Percentiles rank a stretch among this genome's conserved stretches.
Conservation (phyloP, 2,113 vertebrate genomes). For the Tamias sibiricus region DNA sequence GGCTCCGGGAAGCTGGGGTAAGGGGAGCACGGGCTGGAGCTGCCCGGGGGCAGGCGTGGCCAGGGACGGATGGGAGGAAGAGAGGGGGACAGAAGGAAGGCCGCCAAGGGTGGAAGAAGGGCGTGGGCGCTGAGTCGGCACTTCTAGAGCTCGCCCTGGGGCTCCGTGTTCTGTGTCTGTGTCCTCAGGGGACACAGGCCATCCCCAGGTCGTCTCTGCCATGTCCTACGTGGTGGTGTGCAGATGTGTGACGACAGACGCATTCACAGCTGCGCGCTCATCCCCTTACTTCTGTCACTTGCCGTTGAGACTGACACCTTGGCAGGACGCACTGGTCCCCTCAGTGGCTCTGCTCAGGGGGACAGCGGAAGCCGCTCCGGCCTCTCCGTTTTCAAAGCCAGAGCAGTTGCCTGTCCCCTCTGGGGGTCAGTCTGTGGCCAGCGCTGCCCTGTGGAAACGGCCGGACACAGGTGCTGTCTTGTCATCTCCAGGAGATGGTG, state of each 20-base stretch:
- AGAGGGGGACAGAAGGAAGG: neutral
- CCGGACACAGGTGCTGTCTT: neutral
- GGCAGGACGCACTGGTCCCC: rapidly evolving
- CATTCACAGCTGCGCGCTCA: rapidly evolving
- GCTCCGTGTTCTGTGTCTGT: too few species aligned
- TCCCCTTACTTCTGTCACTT: neutral
- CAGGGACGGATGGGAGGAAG: neutral
- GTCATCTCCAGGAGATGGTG: too few species aligned
- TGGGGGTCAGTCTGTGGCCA: too few species aligned
- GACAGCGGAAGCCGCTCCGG: too few species aligned
- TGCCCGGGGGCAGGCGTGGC: too few species aligned
- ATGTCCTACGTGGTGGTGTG: neutral
- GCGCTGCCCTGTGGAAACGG: neutral
- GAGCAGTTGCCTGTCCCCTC: neutral
- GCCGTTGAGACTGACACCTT: neutral
- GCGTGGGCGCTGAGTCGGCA: rapidly evolving
- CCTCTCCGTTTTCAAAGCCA: neutral
- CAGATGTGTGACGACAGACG: neutral
- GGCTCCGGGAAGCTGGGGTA: neutral
- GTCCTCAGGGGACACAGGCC: too few species aligned
- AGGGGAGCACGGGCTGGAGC: too few species aligned
- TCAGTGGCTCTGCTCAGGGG: too few species aligned
- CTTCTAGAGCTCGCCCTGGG: too few species aligned
- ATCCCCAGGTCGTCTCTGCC: too few species aligned
- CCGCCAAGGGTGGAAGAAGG: neutral